Evolutionary conservation across 2,113 vertebrate genomes (phyloP), one percentile per base, ranked within the genome.

Genomic region (Antennarius striatus): DNA sequence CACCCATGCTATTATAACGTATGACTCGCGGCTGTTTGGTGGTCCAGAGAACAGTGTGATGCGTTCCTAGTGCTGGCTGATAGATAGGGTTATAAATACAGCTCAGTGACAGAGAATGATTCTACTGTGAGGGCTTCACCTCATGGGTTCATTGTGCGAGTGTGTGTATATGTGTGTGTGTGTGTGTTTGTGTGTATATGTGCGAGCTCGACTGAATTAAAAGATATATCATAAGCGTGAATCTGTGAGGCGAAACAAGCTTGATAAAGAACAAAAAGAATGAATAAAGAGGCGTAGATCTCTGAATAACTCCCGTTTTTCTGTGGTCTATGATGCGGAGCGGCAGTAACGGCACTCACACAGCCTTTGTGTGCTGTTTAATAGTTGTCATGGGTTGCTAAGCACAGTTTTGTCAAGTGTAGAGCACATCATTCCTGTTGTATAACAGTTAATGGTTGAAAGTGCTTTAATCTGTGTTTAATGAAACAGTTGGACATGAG

Each of bases 41-140:
- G 83, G 86, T 86, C 86, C 78, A 76, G 77, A 83, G 81, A 86
- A 83, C 50, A 80, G 79, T 81, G 83, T 75, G 79, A 83, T 71
- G 59, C 82, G 68, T 75, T 86, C 65, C 58, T 8, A 63, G 36
- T 56, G 71, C 75, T 73, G 70, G 75, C 73, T 84, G 84, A 89
- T 86, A 76, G 84, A 90, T 86, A 62, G 74, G 81, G 72, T 80
- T 88, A 89, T 89, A 85, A 89, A 88, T 89, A 87, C 72, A 79
- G 71, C 77, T 73, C 72, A 46, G 79, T 80, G 88, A 86, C 87
- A 86, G 80, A 78, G 76, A 84, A 72, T 57, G 78, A 84, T 84
- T 82, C 77, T 77, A 57, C 80, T 75, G 80, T 63, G 75, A 67
- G 56, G 68, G 78, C 77, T 80, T 81, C 68, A 81, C 79, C 81